These are phyloP conservation scores for Dendropsophus ebraccatus DNA, from an alignment of 2,113 vertebrate genomes.

Conservation along the genomic window DNA sequence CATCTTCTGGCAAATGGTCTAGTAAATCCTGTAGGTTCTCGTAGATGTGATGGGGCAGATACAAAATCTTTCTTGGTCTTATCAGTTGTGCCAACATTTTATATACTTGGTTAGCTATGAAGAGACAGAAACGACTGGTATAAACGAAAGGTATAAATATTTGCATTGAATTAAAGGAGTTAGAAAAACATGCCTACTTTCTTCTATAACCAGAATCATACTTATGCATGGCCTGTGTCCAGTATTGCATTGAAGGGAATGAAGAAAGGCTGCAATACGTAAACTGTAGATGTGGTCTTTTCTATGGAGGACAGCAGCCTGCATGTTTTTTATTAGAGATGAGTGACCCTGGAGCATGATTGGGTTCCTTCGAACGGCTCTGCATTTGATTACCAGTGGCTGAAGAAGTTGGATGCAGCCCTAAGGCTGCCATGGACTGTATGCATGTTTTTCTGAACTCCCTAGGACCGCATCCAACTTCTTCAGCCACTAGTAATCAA, in stretches of 20 bases:
- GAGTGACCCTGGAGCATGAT: no score
- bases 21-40: slow-evolving; percentile 72
- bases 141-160: background rate
- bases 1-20: slow-evolving; percentile 74
- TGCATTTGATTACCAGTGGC: no score
- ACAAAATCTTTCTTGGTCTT: slow-evolving; percentile 71
- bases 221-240: no score
- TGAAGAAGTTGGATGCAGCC: no score
- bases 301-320: background rate
- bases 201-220: background rate
- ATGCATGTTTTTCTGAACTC: no score
- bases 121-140: background rate
- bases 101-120: slow-evolving; percentile 69
- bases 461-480: no score
- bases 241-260: background rate
- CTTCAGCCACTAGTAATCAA: no score
- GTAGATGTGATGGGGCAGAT: slow-evolving; percentile 74
- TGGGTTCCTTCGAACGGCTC: no score
- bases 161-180: background rate
- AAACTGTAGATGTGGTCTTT: background rate
- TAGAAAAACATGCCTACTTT: background rate
- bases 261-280: background rate
- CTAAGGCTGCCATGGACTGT: no score
- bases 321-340: no score
- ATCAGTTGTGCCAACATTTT: slow-evolving; percentile 72